Conservation (phyloP, 2,888 invertebrate genomes). For the Tetanocera ferruginea region DNA sequence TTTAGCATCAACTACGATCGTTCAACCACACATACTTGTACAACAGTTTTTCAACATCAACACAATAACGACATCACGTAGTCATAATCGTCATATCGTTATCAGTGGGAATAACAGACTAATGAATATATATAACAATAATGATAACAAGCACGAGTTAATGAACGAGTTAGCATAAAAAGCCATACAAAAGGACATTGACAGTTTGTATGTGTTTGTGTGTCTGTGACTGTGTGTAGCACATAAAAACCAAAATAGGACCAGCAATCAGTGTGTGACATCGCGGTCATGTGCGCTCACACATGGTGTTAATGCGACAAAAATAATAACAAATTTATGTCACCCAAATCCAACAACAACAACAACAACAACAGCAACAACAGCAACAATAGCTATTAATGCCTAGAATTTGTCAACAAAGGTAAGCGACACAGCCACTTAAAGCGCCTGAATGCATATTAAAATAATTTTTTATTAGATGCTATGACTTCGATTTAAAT, state of each 20-base stretch:
- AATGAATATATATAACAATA: constrained; percentile 29
- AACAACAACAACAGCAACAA: too few species aligned
- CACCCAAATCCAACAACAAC: too few species aligned
- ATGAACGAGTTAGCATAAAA: constrained; percentile 30
- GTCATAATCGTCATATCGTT: constrained; percentile 16
- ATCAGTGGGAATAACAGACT: constrained; percentile 31
- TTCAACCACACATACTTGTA: background rate
- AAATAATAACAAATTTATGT: too few species aligned
- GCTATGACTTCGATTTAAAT: too few species aligned
- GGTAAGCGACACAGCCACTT: too few species aligned
- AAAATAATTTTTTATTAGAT: too few species aligned
- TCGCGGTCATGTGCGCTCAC: background rate
- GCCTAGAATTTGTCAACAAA: too few species aligned
- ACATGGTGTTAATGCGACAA: too few species aligned
- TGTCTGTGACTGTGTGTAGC: too few species aligned
- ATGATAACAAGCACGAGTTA: constrained; percentile 31
- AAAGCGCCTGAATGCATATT: too few species aligned
- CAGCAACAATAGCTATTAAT: too few species aligned
- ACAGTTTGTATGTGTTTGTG: background rate
- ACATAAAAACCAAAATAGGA: background rate
- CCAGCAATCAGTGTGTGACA: background rate
- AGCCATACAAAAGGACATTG: constrained; percentile 16
- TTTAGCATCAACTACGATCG: too few species aligned
- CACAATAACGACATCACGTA: constrained; percentile 22
- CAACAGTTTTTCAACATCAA: background rate